Percentiles rank a stretch among this genome's conserved stretches.
These are phyloP conservation scores for Eutolmus rufibarbis DNA, from an alignment of 2,888 invertebrate genomes.

Conservation along the genomic window DNA sequence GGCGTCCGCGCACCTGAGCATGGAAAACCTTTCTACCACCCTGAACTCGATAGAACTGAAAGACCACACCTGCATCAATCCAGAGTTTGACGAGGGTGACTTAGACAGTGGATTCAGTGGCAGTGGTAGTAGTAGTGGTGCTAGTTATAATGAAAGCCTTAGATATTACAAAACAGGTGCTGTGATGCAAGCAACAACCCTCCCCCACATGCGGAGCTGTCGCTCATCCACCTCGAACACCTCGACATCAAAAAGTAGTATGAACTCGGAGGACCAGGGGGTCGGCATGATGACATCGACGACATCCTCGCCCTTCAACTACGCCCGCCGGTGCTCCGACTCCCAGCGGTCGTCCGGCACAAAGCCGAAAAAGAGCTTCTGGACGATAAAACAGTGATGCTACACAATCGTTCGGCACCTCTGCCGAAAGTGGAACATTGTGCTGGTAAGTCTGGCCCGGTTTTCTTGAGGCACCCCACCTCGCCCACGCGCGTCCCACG, in stretches of 20 bases:
- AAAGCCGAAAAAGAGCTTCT: constrained; percentile 62
- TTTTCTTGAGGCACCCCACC: background rate
- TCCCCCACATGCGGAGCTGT: constrained; percentile 61
- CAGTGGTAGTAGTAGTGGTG: constrained; percentile 77
- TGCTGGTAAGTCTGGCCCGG: constrained; percentile 57
- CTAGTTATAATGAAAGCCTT: constrained; percentile 80
- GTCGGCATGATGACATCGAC: constrained; percentile 52
- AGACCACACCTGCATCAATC: constrained; percentile 62
- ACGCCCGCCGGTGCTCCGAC: constrained; percentile 59
- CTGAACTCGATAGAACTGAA: constrained; percentile 62
- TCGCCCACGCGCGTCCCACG: background rate
- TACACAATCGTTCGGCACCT: constrained; percentile 58
- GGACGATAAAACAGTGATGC: constrained; percentile 64
- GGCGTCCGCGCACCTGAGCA: constrained; percentile 59
- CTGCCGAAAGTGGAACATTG: constrained; percentile 59
- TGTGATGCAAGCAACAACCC: constrained; percentile 53
- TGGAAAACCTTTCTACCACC: constrained; percentile 61
- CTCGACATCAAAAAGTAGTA: constrained; percentile 62
- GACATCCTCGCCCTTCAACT: constrained; percentile 56
- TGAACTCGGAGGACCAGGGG: constrained; percentile 61
- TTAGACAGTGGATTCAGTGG: constrained; percentile 78
- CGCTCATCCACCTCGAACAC: constrained; percentile 61
- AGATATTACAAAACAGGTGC: constrained; percentile 64
- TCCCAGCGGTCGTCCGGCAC: constrained; percentile 55
- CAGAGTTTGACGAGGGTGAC: constrained; percentile 66